Evolutionary conservation across 2,113 vertebrate species (phyloP).

Genomic region (Lophius piscatorius): DNA sequence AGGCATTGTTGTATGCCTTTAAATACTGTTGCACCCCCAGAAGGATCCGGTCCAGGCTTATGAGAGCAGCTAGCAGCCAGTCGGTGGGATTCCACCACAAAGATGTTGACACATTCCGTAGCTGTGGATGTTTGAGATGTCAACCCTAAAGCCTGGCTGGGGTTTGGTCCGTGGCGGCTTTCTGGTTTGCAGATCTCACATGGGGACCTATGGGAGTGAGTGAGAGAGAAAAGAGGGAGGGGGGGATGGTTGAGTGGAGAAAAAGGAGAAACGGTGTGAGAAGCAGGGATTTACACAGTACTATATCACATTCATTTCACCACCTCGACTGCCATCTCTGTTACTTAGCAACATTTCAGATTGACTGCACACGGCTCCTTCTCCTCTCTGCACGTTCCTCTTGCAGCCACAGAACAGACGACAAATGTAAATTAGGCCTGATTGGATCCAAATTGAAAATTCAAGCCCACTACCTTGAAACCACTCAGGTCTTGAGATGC

Average conservation of each 20-base stretch:
- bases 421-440: slow-evolving; percentile 76
- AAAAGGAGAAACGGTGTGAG: slow-evolving; percentile 63
- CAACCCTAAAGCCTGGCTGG: slow-evolving; percentile 52
- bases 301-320: slow-evolving; percentile 74
- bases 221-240: slow-evolving; percentile 24
- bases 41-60: slow-evolving; percentile 56
- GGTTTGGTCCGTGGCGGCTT: slow-evolving; percentile 60
- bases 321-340: slow-evolving; percentile 72
- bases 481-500: slow-evolving; percentile 71
- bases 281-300: slow-evolving; percentile 70
- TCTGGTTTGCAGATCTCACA: slow-evolving; percentile 70
- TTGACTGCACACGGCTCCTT: slow-evolving; percentile 74
- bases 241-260: slow-evolving; percentile 35
- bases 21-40: slow-evolving; percentile 56
- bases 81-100: slow-evolving; percentile 68
- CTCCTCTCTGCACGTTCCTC: slow-evolving; percentile 59
- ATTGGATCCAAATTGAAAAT: slow-evolving; percentile 77
- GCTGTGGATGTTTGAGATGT: slow-evolving; percentile 69
- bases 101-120: slow-evolving; percentile 69
- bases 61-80: slow-evolving; percentile 53
- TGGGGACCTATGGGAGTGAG: slow-evolving; percentile 66
- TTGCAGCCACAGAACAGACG: slow-evolving; percentile 52
- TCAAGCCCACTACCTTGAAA: slow-evolving; percentile 74
- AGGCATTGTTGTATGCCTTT: slow-evolving; percentile 68
- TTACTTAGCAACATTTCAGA: slow-evolving; percentile 81